Evolutionary conservation across 2,113 vertebrate genomes (phyloP), one percentile per base, ranked within the genome.

Genomic region (Ptychochromis oligacanthus): DNA sequence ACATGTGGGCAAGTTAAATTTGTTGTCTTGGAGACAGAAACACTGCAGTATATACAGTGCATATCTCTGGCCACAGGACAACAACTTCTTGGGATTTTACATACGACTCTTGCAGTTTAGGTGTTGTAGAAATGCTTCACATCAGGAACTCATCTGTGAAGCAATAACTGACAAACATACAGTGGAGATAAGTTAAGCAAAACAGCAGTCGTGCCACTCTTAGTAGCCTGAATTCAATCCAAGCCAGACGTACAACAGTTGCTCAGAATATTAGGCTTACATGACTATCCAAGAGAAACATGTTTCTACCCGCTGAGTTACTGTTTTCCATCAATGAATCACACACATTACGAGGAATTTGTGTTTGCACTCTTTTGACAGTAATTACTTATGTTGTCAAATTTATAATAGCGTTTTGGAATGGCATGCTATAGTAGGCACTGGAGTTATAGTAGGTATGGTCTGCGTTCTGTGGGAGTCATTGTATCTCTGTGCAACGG

Each of bases 11-110:
- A 83, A 79, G 84, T 67, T 77, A 80, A 91, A 91, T 93, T 92
- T 88, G 89, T 93, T 89, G 92, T 87, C 91, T 88, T 93, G 92
- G 93, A 79, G 56, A 93, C 46, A 18, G 89, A 88, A 91, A 92
- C 90, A 95, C 87, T 85, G 52, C 79, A 77, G 40, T 78, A 80
- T 85, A 93, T 86, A 94, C 91, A 93, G 61, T 15, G 12, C 59
- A 81, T 88, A 78, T 87, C 75, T 77, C 82, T 80, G 58, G 70
- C 52, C 52, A 56, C 6, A 4, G 55, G 40, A 70, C 55, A 28
- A 57, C 54, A 80, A 57, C 36, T 46, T 75, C 31, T 31, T 54
- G 28, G 54, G 62, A 62, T 80, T 84, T 86, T 77, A 81, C 14
- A 22, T 10, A 2, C 7, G 31, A 36, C 9, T 62, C 20, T 26